Conservation (phyloP, 2,797 vertebrate genomes). For the Triplophysa bombifrons region DNA sequence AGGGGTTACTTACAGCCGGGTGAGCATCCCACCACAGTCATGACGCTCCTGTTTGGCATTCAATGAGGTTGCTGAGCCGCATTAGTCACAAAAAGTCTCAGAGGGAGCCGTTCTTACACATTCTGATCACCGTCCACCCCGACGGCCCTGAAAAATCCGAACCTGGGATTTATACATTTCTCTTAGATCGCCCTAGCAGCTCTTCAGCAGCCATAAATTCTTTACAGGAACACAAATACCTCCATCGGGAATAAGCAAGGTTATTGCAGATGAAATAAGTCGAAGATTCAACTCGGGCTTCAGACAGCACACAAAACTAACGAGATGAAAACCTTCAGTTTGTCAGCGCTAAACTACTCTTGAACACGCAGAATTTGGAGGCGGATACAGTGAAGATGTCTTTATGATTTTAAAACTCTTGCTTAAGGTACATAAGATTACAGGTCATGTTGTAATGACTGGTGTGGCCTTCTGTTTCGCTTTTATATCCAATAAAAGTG, state of each 20-base stretch:
- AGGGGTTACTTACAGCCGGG: constrained; percentile 10
- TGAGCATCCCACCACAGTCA: constrained; percentile 58
- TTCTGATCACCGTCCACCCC: constrained; percentile 74
- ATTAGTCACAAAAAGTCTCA: constrained; percentile 72
- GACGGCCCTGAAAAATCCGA: constrained; percentile 79
- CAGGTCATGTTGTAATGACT: background rate
- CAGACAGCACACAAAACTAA: constrained; percentile 62
- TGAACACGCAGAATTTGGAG: background rate
- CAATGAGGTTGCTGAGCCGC: constrained; percentile 60
- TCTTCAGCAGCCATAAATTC: constrained; percentile 80
- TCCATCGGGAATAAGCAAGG: constrained; percentile 83
- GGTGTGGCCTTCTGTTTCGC: background rate
- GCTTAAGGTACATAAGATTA: background rate
- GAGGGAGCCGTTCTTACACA: constrained; percentile 73
- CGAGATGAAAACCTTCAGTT: constrained; percentile 58
- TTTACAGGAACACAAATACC: constrained; percentile 79
- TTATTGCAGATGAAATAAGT: constrained; percentile 74
- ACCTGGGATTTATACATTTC: constrained; percentile 80
- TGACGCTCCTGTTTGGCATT: constrained; percentile 73
- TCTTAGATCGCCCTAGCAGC: constrained; percentile 76
- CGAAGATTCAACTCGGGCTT: constrained; percentile 72
- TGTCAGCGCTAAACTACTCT: constrained; percentile 18
- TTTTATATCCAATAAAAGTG: background rate
- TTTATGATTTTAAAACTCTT: constrained; percentile 11
- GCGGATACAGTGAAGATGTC: background rate